Base-by-base conservation (phyloP, 2,113 vertebrate genomes). In the Cynopterus brachyotis region DNA sequence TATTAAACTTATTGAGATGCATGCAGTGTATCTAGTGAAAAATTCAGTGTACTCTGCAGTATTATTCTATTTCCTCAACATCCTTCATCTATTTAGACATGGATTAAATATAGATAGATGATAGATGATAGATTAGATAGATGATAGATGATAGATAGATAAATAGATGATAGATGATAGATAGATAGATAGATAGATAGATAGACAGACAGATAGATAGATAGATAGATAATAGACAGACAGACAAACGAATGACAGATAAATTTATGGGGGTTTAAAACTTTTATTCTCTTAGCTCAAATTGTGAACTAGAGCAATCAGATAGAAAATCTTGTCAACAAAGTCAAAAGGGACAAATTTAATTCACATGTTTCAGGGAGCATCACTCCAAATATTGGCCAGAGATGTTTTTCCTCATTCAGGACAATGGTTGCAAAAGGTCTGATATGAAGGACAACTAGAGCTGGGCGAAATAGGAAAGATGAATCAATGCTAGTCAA, bases 321-420 rank as follows among this genome's bases (percentile, higher is more conserved):
- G 4, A 47, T 73, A 76, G 66, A 92, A 96, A 78, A 37, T 62
- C 35, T 82, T 17, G 5, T 81, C 86, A 94, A 89, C 0, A 0
- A 85, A 89, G 66, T 78, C n/a, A 88, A 88, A 93, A 69, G 19
- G 59, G 66, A 72, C 28, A 84, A 89, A 86, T 76, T 73, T 50
- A 89, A 82, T 76, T 92, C 15, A 80, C 1, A 37, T 2, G 1
- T 78, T 94, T 92, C 73, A 90, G 11, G 5, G 50, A 95, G 13
- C 12, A 20, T 17, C 26, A 79, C 37, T 94, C 62, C 60, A 96
- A 60, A 73, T 45, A 83, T 1, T 57, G 50, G 8, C n/a, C 12
- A 82, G n/a, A 35, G 45, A 59, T 82, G 11, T 37, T 78, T 72
- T 10, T 37, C 17, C 12, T 90, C 59, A 66, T 59, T 80, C 62